A percentile compares a stretch with the other conserved stretches of the same genome.
Evolutionary conservation across 1,140 invertebrate species (phyloP).

Genomic region (Pseudomyrmex flavicornis): DNA sequence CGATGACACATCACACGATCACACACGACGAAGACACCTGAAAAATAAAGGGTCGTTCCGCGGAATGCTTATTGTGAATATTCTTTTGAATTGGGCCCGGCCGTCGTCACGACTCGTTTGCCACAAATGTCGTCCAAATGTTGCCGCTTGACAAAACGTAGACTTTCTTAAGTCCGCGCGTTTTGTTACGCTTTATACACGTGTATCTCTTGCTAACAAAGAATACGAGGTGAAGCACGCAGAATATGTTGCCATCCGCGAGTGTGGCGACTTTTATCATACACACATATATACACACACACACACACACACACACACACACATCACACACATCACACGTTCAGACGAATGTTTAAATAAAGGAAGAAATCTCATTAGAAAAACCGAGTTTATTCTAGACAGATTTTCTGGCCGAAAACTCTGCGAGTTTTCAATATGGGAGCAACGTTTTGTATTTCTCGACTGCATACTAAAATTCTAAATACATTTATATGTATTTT

Average conservation of each 20-base stretch:
- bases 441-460: neutral
- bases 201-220: constrained; percentile 58
- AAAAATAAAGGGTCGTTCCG: constrained; percentile 66
- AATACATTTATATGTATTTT: neutral
- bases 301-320: constrained; percentile 28
- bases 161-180: constrained; percentile 67
- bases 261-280: constrained; percentile 54
- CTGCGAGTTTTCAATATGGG: neutral
- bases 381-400: constrained; percentile 22
- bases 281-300: neutral
- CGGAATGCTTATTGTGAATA: constrained; percentile 68
- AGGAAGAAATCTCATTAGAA: neutral
- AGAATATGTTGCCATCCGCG: constrained; percentile 37
- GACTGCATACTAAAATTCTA: neutral
- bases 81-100: constrained; percentile 68
- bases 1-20: neutral
- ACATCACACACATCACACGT: constrained; percentile 46
- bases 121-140: constrained; percentile 73
- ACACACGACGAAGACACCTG: constrained; percentile 30
- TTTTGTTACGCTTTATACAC: constrained; percentile 72
- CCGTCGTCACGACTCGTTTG: constrained; percentile 72
- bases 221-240: neutral
- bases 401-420: constrained; percentile 36
- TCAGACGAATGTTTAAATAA: constrained; percentile 19
- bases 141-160: constrained; percentile 70